These are phyloP conservation scores for Clarias magur DNA, from an alignment of 2,113 vertebrate genomes.

Conservation along the genomic window DNA sequence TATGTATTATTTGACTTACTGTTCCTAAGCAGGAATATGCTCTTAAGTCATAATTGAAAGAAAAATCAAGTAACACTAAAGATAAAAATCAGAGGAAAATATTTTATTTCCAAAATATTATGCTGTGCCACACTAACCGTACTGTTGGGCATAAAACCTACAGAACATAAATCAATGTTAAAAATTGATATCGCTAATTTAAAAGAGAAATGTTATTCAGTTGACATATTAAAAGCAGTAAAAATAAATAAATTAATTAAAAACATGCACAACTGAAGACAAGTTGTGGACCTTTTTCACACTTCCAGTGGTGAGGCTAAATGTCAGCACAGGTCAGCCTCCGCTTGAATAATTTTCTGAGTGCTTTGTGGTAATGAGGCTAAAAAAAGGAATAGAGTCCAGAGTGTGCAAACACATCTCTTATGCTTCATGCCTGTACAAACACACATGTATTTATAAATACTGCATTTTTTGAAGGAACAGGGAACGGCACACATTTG, in stretches of 20 bases:
- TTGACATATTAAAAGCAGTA: background rate
- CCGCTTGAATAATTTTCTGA: background rate
- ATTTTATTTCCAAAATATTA: background rate
- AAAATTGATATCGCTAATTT: too few relatives aligned
- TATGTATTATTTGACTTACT: too few relatives aligned
- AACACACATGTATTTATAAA: slow-evolving; percentile 20
- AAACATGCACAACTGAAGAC: background rate
- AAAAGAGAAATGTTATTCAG: too few relatives aligned
- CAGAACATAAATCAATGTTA: background rate
- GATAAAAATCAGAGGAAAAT: too few relatives aligned
- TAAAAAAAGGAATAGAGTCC: slow-evolving; percentile 7
- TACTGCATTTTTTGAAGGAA: slow-evolving; percentile 15
- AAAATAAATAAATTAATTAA: background rate
- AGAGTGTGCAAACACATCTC: slow-evolving; percentile 8
- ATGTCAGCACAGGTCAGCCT: background rate
- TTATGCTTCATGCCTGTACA: slow-evolving; percentile 22
- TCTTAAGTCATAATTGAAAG: background rate
- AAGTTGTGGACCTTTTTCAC: background rate
- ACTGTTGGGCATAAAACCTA: background rate
- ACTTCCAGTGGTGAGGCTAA: background rate
- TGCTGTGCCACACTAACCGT: background rate
- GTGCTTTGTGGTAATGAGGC: slow-evolving; percentile 17
- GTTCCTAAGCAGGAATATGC: background rate
- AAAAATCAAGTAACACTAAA: too few relatives aligned
- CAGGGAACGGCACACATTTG: background rate